phyloP scores from a whole-genome alignment of 2,113 vertebrate species.

The Chamaetylas fuelleborni region DNA sequence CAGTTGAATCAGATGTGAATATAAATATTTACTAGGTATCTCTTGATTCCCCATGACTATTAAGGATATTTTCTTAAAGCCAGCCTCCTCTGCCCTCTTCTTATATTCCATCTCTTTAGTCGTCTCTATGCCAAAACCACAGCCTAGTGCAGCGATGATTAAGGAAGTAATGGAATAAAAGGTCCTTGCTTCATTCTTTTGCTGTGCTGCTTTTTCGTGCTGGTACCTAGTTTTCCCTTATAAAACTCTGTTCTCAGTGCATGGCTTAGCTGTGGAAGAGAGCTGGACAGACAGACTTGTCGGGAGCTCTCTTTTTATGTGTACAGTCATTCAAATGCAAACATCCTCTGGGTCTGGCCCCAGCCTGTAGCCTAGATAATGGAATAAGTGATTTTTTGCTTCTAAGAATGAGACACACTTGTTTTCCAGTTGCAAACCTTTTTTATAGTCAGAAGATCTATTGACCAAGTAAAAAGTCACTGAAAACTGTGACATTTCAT shows the following conservation, averaged over 20 bases:
- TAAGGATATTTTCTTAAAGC: background rate
- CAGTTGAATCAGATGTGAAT: background rate
- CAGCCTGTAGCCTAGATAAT: background rate
- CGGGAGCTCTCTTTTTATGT: background rate
- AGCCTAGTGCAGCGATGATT: background rate
- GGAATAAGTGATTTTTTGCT: constrained; percentile 33
- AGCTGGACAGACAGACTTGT: background rate
- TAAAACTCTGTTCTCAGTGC: background rate
- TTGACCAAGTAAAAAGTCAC: background rate
- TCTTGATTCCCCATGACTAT: background rate
- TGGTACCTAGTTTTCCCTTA: background rate
- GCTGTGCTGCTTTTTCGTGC: background rate
- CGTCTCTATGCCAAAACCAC: background rate
- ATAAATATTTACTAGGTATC: background rate
- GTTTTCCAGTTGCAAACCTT: background rate
- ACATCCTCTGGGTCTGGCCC: background rate
- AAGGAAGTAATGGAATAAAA: background rate
- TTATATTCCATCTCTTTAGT: background rate
- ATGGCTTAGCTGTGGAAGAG: background rate
- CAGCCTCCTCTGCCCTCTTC: accelerated
- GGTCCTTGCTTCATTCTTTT: background rate
- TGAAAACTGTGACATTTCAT: background rate
- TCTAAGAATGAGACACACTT: background rate
- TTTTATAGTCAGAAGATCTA: constrained; percentile 19
- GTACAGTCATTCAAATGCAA: constrained; percentile 2